These are phyloP conservation scores for Amiota minor DNA, from an alignment of 2,888 invertebrate genomes.

Conservation along the genomic window DNA sequence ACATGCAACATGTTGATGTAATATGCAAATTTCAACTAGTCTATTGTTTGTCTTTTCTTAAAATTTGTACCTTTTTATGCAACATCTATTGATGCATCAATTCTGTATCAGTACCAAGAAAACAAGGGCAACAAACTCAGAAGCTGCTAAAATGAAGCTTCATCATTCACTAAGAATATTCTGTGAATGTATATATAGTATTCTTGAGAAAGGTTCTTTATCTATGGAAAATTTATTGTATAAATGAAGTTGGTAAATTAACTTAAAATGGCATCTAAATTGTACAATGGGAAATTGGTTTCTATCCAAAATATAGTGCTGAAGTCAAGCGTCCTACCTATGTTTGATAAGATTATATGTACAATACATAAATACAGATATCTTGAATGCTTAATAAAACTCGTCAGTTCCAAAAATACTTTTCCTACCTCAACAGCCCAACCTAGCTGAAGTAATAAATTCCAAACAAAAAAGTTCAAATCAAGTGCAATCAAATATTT, in stretches of 20 bases:
- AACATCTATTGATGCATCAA: background rate
- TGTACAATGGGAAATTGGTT: too few species aligned
- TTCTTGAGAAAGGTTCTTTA: too few species aligned
- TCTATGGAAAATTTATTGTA: too few species aligned
- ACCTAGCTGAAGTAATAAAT: background rate
- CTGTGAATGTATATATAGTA: too few species aligned
- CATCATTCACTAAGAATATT: too few species aligned
- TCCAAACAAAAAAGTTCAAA: conserved; percentile 2
- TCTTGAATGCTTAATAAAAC: background rate
- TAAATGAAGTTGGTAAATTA: too few species aligned
- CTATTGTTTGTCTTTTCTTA: conserved; percentile 52
- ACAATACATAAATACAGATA: too few species aligned
- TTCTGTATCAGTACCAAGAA: too few species aligned
- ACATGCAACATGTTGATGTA: conserved; percentile 63
- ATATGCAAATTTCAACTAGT: conserved; percentile 59
- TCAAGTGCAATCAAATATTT: background rate
- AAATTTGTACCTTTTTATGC: conserved; percentile 13
- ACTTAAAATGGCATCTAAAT: too few species aligned
- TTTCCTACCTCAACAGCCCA: conserved; percentile 11
- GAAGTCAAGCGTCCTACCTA: background rate
- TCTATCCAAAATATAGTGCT: too few species aligned
- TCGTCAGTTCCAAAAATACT: conserved; percentile 4
- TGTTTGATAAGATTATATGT: background rate
- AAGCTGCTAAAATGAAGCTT: background rate
- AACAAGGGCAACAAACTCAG: background rate